These are phyloP conservation scores for Himalopsyche tibetana DNA, from an alignment of 2,888 invertebrate species.

Conservation along the genomic window DNA sequence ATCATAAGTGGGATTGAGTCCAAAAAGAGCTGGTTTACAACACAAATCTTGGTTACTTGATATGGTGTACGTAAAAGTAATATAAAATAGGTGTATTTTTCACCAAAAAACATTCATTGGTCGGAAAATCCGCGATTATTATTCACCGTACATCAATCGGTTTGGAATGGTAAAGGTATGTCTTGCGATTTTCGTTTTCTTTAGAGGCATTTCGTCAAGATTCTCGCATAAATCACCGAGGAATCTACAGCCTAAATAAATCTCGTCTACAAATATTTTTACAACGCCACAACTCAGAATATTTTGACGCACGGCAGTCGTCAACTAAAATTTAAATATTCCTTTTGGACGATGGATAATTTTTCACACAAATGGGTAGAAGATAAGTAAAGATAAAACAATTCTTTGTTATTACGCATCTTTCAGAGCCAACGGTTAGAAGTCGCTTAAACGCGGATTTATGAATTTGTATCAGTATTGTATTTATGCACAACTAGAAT, in stretches of 20 bases:
- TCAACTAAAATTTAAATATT: background rate
- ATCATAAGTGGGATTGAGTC: too few relatives aligned
- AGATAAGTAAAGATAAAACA: too few relatives aligned
- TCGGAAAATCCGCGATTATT: background rate
- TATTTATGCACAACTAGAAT: too few relatives aligned
- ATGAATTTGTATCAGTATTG: too few relatives aligned
- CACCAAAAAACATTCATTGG: background rate
- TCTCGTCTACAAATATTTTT: background rate
- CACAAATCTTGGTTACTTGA: too few relatives aligned
- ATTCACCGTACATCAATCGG: constrained; percentile 13
- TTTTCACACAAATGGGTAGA: too few relatives aligned
- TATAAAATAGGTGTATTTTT: too few relatives aligned
- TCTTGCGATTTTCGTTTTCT: constrained; percentile 11
- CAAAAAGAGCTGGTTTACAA: too few relatives aligned
- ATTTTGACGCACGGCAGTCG: background rate
- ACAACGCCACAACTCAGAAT: background rate
- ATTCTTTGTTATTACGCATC: too few relatives aligned
- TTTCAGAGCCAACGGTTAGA: too few relatives aligned
- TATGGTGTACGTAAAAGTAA: too few relatives aligned
- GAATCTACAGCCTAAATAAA: background rate
- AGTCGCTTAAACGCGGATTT: too few relatives aligned
- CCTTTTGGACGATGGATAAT: background rate
- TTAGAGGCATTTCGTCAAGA: background rate
- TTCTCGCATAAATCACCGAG: constrained; percentile 5
- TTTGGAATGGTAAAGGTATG: background rate